Evolutionary conservation across 1,140 invertebrate genomes (phyloP), one percentile per base, ranked within the genome.

Genomic region (Cepaea nemoralis): DNA sequence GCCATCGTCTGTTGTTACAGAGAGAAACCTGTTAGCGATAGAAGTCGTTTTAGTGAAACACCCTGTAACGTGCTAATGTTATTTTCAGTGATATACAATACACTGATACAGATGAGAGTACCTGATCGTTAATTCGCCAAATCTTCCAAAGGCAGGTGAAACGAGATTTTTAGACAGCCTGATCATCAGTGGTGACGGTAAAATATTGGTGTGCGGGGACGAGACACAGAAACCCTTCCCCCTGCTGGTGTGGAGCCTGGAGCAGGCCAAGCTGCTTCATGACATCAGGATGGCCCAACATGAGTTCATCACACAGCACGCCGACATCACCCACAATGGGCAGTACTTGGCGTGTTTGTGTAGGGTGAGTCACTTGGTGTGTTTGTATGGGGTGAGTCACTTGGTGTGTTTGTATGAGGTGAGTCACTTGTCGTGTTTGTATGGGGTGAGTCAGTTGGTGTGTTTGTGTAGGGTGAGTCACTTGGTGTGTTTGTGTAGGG

Each of bases 191-290:
- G 95, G 95, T 59, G 96, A 97, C 92, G 96, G 96, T 89, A 90
- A 95, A 94, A 94, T 96, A 40, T 93, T 96, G 80, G 96, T 97
- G 12, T 97, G 96, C 90, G 96, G 96, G 5, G 96, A 97, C 90
- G 96, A 97, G 92, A 96, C 96, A 0, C 96, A 97, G 91, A 97
- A 97, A 90, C 96, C 96, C 10, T 97, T 96, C 90, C 96, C 96
- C 0, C 92, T 97, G 82, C 93, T 97, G 19, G 96, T 96, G 12
- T 97, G 96, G 96, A 95, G 96, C 88, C 91, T 97, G 76, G 93
- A 94, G 39, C 95, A 95, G 33, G 92, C 95, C 31, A 97, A 97
- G 90, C 91, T 97, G 71, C 91, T 97, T 10, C 96, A 97, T 88
- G 96, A 97, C 92, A 92, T 97, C 77, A 92, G 96, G 67, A 96